Evolutionary conservation across 1,140 invertebrate species (phyloP).

Genomic region (Pseudomyrmex concolor): DNA sequence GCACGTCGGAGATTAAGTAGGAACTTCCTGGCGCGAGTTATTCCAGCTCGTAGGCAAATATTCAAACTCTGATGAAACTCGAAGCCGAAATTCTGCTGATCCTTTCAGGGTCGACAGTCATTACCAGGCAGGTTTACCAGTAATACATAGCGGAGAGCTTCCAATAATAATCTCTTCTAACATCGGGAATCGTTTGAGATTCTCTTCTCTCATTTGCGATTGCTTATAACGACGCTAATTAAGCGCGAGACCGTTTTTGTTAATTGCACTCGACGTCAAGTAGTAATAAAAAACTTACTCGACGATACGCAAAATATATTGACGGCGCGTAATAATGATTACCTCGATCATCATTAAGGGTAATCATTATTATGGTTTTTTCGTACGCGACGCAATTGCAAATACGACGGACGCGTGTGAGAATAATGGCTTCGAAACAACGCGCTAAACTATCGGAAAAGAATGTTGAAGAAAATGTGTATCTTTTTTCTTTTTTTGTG

Average conservation of each 20-base stretch:
- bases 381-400: too few relatives aligned
- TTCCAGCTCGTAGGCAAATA: conserved; percentile 71
- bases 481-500: too few relatives aligned
- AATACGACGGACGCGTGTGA: neutral
- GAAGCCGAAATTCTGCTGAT: conserved; percentile 72
- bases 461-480: neutral
- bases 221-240: conserved; percentile 65
- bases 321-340: too few relatives aligned
- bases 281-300: too few relatives aligned
- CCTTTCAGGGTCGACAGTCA: conserved; percentile 70
- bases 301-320: too few relatives aligned
- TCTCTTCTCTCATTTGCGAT: conserved; percentile 46
- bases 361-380: neutral
- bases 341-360: too few relatives aligned
- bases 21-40: conserved; percentile 60
- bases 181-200: conserved; percentile 64
- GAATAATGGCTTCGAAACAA: neutral
- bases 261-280: conserved; percentile 47
- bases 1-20: conserved; percentile 60
- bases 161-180: conserved; percentile 71
- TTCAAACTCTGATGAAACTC: conserved; percentile 75
- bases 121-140: conserved; percentile 69
- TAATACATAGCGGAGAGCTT: conserved; percentile 58
- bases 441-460: neutral
- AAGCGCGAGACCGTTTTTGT: conserved; percentile 41